Evolutionary conservation across 2,888 invertebrate genomes (phyloP), one percentile per base, ranked within the genome.

Genomic region (Troides oblongomaculatus): DNA sequence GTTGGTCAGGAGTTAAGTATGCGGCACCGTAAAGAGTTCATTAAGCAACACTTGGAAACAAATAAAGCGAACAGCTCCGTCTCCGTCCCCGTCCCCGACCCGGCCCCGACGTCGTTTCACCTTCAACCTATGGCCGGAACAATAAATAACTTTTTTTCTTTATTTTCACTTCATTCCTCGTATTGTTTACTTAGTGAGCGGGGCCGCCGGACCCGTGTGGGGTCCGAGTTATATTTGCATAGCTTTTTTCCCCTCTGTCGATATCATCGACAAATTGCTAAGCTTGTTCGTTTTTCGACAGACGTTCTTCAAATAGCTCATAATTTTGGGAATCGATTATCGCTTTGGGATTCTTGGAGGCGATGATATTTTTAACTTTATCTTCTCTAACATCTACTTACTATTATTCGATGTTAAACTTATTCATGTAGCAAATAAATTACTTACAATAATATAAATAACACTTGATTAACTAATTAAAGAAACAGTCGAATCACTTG

Each of bases 141-240:
- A 78, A 82, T 82, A 83, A 81, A 79, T 79, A 75, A 62, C 65
- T 12, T 71, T 75, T 77, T 76, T 77, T 76, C 74, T 78, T 76
- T 78, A 73, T 78, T 77, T 77, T 78, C 68, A 71, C 72, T 74
- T 64, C 70, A 73, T 74, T 75, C 74, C 74, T 59, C 72, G 76
- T 74, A 80, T 80, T 83, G 80, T 83, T 82, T 79, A 80, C 78
- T 80, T 81, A 79, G 80, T 72, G 71, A 65, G 62, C 72, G 57
- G 72, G 72, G 23, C 57, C 56, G 67, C 50, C 53, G 21, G 72
- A 72, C 76, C 73, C 71, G 75, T 76, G 80, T 79, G 76, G 77
- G 79, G 79, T 80, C 79, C 75, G 56, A 62, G 65, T 67, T 74
- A 74, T 79, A 77, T 81, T 81, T 81, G 78, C 80, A 73, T 74